These are phyloP conservation scores for Channa argus DNA, from an alignment of 2,113 vertebrate species.

Conservation along the genomic window DNA sequence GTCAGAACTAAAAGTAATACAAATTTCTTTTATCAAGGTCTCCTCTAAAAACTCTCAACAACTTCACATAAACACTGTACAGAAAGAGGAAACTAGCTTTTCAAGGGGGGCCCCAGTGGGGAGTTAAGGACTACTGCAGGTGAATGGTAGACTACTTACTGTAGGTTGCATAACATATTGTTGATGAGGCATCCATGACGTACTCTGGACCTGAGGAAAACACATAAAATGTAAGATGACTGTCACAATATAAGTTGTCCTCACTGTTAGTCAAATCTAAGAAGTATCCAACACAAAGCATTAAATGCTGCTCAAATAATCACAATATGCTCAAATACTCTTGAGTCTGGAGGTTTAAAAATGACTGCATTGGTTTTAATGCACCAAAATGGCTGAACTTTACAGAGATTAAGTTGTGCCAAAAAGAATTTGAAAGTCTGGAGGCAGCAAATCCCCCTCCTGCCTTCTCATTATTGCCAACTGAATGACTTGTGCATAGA, in stretches of 20 bases:
- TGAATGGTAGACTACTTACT: slow-evolving; percentile 86
- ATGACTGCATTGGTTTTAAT: slow-evolving; percentile 35
- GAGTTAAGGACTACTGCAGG: slow-evolving; percentile 10
- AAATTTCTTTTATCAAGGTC: slow-evolving; percentile 8
- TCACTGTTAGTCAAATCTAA: slow-evolving; percentile 9
- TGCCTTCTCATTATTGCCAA: slow-evolving; percentile 53
- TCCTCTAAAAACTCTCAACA: slow-evolving; percentile 19
- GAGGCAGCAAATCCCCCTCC: slow-evolving; percentile 50
- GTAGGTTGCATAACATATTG: slow-evolving; percentile 99
- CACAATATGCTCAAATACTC: slow-evolving; percentile 48
- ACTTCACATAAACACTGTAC: neutral
- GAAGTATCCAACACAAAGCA: slow-evolving; percentile 10
- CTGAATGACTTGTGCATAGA: slow-evolving; percentile 43
- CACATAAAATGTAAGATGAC: slow-evolving; percentile 44
- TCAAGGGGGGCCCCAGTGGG: neutral
- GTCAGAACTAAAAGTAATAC: slow-evolving; percentile 20
- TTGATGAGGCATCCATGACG: slow-evolving; percentile 99
- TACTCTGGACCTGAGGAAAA: slow-evolving; percentile 93
- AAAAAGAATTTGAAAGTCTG: slow-evolving; percentile 55
- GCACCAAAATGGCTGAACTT: slow-evolving; percentile 48
- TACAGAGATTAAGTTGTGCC: slow-evolving; percentile 48
- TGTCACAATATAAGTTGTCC: slow-evolving; percentile 1
- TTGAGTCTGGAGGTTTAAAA: slow-evolving; percentile 21
- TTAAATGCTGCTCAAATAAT: slow-evolving; percentile 43
- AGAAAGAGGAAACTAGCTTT: slow-evolving; percentile 10